These are phyloP conservation scores for Philopedon plagiatum DNA, from an alignment of 2,888 invertebrate genomes.

Conservation along the genomic window DNA sequence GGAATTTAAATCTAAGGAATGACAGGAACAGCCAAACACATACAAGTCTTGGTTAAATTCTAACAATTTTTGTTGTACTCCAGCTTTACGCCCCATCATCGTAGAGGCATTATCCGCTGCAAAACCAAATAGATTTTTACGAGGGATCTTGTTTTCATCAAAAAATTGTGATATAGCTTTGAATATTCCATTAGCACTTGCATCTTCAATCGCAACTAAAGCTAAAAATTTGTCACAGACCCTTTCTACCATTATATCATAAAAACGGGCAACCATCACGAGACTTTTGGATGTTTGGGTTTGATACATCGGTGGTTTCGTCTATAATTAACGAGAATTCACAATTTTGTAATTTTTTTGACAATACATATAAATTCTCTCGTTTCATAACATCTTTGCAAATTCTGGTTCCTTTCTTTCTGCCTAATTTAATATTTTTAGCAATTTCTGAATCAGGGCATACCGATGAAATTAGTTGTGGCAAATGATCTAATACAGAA, in stretches of 20 bases:
- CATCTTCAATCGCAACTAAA: conserved; percentile 11
- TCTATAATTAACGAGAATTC: conserved; percentile 19
- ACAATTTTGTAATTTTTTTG: conserved; percentile 14
- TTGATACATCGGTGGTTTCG: no score
- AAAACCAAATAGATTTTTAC: conserved; percentile 25
- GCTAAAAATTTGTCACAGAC: conserved; percentile 24
- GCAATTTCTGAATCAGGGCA: conserved; percentile 22
- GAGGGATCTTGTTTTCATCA: conserved; percentile 23
- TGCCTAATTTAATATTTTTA: conserved; percentile 22
- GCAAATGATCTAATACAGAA: conserved; percentile 25
- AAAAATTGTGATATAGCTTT: conserved; percentile 19
- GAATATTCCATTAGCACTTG: conserved; percentile 5
- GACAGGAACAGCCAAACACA: conserved; percentile 30
- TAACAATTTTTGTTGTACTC: conserved; percentile 26
- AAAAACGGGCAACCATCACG: conserved; percentile 23
- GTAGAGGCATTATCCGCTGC: conserved; percentile 29
- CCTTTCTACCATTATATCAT: conserved; percentile 11
- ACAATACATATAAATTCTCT: conserved; percentile 12
- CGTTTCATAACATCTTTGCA: conserved; percentile 21
- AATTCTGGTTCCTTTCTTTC: conserved; percentile 24
- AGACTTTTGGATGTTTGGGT: conserved; percentile 10
- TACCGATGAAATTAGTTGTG: conserved; percentile 19
- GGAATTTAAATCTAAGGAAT: conserved; percentile 21
- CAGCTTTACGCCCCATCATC: conserved; percentile 30
- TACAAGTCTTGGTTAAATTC: conserved; percentile 20